Conservation (phyloP, 2,888 invertebrate species). For the Strigamia crassipes region DNA sequence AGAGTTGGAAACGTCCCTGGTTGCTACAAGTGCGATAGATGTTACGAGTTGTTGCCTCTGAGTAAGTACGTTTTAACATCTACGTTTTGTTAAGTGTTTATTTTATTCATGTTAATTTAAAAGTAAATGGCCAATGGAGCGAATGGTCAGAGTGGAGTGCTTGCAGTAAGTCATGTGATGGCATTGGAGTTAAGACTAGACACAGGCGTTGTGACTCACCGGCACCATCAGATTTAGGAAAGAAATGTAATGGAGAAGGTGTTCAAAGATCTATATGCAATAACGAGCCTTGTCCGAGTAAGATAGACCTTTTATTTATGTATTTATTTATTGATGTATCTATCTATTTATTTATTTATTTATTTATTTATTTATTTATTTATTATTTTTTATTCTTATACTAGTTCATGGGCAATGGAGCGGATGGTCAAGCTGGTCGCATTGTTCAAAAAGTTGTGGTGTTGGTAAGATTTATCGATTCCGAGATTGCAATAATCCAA, state of each 20-base stretch:
- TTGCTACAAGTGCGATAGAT: background rate
- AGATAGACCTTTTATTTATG: background rate
- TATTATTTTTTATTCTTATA: background rate
- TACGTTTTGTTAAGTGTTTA: background rate
- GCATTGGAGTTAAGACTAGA: conserved; percentile 57
- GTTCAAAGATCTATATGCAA: conserved; percentile 54
- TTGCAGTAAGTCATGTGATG: conserved; percentile 61
- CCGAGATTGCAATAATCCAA: conserved; percentile 56
- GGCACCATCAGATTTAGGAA: conserved; percentile 59
- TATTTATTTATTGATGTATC: conserved; percentile 50
- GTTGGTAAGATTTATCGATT: conserved; percentile 55
- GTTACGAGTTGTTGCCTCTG: background rate
- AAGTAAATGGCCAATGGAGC: conserved; percentile 60
- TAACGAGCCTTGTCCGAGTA: conserved; percentile 58
- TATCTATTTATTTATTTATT: background rate
- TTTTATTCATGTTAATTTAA: background rate
- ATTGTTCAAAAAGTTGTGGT: too few relatives aligned
- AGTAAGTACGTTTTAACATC: background rate
- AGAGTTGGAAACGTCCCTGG: background rate
- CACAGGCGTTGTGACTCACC: conserved; percentile 60
- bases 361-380: conserved; percentile 50
- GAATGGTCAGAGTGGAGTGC: conserved; percentile 61
- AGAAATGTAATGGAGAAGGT: conserved; percentile 57
- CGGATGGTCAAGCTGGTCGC: conserved; percentile 58
- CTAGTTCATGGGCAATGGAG: conserved; percentile 58